phyloP scores from a whole-genome alignment of 2,888 invertebrate genomes.

The Clivina fossor region DNA sequence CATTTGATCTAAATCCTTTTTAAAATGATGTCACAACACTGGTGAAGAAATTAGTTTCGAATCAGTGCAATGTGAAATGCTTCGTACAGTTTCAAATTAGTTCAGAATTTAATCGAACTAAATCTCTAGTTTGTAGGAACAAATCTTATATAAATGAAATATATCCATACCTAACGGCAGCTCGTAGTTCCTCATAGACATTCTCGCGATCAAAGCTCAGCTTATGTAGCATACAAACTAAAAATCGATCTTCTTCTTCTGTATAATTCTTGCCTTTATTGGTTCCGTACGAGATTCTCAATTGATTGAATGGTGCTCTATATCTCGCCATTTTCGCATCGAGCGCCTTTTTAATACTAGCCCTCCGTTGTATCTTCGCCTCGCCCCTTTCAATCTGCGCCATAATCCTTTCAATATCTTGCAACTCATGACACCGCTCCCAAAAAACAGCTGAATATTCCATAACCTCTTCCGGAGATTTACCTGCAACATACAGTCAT shows the following conservation, averaged over 20 bases:
- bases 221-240: constrained; percentile 98
- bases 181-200: constrained; percentile 96
- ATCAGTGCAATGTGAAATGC: no score
- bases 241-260: constrained; percentile 93
- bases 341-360: constrained; percentile 78
- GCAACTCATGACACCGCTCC: constrained; percentile 96
- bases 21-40: no score
- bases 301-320: constrained; percentile 96
- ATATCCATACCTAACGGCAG: constrained; percentile 82
- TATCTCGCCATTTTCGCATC: constrained; percentile 90
- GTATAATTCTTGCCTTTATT: constrained; percentile 99
- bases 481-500: no score
- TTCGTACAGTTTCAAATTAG: no score
- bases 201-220: constrained; percentile 99
- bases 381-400: constrained; percentile 98
- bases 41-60: no score
- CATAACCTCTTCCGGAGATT: constrained; percentile 94
- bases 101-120: no score
- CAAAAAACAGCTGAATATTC: constrained; percentile 98
- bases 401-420: constrained; percentile 97
- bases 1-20: no score
- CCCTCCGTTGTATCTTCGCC: constrained; percentile 91
- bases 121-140: no score
- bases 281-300: constrained; percentile 97
- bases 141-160: no score